Evolutionary conservation across 2,797 vertebrate genomes (phyloP).

Genomic region (Micrastur ruficollis): DNA sequence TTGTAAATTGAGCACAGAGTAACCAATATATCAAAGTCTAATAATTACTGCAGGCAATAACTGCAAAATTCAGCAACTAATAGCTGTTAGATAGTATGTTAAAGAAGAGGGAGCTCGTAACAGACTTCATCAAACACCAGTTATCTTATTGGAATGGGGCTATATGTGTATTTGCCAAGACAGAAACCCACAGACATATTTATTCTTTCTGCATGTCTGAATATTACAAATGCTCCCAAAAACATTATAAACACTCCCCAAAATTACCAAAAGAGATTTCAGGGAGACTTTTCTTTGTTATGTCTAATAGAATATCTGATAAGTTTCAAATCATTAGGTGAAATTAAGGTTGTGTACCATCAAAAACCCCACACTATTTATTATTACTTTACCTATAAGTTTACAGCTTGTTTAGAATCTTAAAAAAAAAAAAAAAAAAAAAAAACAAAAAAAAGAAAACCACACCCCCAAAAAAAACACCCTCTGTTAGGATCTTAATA

Average conservation of each 20-base stretch:
- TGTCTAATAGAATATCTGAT: background rate
- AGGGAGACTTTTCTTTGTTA: background rate
- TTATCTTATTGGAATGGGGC: background rate
- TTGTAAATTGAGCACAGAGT: background rate
- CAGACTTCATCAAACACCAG: background rate
- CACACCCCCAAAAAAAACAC: rapidly evolving
- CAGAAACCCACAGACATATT: background rate
- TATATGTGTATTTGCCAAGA: background rate
- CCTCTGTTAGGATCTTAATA: background rate
- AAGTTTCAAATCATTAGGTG: background rate
- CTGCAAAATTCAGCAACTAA: background rate
- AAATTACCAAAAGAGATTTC: background rate
- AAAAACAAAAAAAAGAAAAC: background rate
- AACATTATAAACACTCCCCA: background rate
- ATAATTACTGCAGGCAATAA: background rate
- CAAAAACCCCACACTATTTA: rapidly evolving
- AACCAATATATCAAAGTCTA: background rate
- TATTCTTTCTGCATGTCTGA: background rate
- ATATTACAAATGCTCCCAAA: background rate
- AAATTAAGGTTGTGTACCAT: background rate
- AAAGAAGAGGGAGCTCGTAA: background rate
- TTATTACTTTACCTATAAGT: background rate
- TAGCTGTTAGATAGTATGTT: background rate
- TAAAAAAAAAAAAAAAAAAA: background rate
- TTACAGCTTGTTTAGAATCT: background rate